Evolutionary conservation across 2,797 vertebrate genomes (phyloP).

Genomic region (Valencia hispanica): DNA sequence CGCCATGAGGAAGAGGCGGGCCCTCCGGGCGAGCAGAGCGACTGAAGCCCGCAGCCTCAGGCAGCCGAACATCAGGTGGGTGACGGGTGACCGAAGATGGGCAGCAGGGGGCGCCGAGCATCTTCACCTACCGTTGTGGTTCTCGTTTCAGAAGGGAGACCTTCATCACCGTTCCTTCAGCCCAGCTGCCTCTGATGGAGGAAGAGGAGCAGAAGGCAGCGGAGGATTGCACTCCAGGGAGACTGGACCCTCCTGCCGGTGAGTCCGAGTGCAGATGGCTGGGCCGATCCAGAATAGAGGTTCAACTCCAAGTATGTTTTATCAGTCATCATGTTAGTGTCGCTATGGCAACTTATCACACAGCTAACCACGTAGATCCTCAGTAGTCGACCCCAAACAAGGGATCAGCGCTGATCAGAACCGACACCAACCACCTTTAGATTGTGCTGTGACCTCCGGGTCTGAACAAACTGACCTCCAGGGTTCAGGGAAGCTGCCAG

Average conservation of each 20-base stretch:
- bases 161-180: slow-evolving; percentile 63
- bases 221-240: slow-evolving; percentile 72
- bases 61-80: slow-evolving; percentile 65
- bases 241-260: slow-evolving; percentile 72
- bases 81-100: no score
- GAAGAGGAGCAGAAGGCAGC: slow-evolving; percentile 58
- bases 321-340: no score
- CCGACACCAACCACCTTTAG: no score
- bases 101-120: background rate
- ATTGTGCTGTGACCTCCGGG: no score
- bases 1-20: slow-evolving; percentile 84
- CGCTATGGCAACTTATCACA: no score
- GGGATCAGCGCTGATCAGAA: no score
- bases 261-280: slow-evolving; percentile 13
- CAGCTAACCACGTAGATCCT: no score
- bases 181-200: slow-evolving; percentile 28
- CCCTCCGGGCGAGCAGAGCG: background rate
- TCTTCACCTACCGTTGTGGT: background rate
- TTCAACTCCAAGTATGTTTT: no score
- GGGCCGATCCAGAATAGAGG: no score
- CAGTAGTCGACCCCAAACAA: no score
- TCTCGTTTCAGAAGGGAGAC: slow-evolving; percentile 81
- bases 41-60: slow-evolving; percentile 9
- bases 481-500: no score
- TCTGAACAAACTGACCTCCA: no score